These are phyloP conservation scores for Ischnus inquisitorius DNA, from an alignment of 2,888 invertebrate genomes.

Conservation along the genomic window DNA sequence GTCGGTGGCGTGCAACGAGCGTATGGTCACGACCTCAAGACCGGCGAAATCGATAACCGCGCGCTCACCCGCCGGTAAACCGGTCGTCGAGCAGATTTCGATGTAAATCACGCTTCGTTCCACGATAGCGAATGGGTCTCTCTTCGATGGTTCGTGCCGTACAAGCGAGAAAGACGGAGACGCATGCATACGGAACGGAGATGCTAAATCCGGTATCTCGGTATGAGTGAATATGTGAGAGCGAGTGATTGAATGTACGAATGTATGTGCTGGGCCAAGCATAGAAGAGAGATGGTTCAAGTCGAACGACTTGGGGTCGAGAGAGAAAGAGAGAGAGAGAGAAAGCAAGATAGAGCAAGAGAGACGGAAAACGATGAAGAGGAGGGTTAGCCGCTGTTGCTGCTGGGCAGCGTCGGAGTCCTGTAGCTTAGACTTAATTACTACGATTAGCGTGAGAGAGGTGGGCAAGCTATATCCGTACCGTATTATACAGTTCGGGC, in stretches of 20 bases:
- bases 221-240: conserved; percentile 14
- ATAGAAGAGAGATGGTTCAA: conserved; percentile 27
- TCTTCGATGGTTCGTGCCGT: conserved; percentile 10
- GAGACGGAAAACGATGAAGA: conserved; percentile 24
- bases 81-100: conserved; percentile 74
- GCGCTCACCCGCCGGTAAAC: conserved; percentile 62
- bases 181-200: conserved; percentile 9
- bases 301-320: neutral
- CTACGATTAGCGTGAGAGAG: conserved; percentile 80
- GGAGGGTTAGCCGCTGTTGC: conserved; percentile 13
- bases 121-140: conserved; percentile 71
- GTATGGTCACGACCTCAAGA: conserved; percentile 64
- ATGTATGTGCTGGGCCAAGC: neutral
- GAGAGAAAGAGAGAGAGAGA: conserved; percentile 7
- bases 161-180: conserved; percentile 38
- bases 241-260: conserved; percentile 53
- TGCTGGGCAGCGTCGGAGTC: conserved; percentile 60
- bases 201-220: neutral
- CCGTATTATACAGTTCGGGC: conserved; percentile 70
- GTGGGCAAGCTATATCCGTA: conserved; percentile 70
- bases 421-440: conserved; percentile 81
- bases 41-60: conserved; percentile 69
- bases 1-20: conserved; percentile 50
- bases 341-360: conserved; percentile 22
- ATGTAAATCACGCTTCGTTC: conserved; percentile 78